Evolutionary conservation across 1,140 invertebrate genomes (phyloP), one percentile per base, ranked within the genome.

Genomic region (Goniozus legneri): DNA sequence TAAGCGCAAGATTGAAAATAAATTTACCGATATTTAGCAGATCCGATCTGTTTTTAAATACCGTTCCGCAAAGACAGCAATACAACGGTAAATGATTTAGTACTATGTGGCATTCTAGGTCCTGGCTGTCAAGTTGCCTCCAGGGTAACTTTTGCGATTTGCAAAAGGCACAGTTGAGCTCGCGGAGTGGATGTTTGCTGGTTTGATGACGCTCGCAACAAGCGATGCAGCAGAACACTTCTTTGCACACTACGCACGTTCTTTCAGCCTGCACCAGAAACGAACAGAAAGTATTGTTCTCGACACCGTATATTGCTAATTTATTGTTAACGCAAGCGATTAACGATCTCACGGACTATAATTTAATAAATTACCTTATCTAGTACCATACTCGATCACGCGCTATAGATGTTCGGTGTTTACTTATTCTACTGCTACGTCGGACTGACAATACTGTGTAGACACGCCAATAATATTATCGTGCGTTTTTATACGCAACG

Each of bases 141-240:
- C 59, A 24, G 7, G 50, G 37, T 8, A 66, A 16, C 13, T 44
- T 32, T 10, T 64, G 18, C 12, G 20, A 40, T 2, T 33, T 35
- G 8, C 64, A 67, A 1, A 66, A 12, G 1, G 47, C 24, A 58
- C 65, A 67, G 12, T 58, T 35, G 7, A 14, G 10, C 6, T 61
- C 42, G 6, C 39, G 35, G 8, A 38, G 22, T 3, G 52, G 16
- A 48, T 67, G 65, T 19, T 53, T 56, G 0, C 40, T 58, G 13
- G 45, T 33, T 22, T 59, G 37, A 16, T 67, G 65, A 3, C 45
- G 42, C 14, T 47, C 34, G 13, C 62, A 53, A 33, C 65, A 67
- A 2, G 52, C 45, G 0, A n/a, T 18, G 15, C 65, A 67, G 24
- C 65, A 67, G 16, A 66, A 67, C 1, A 57, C 8, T 20, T 66